Percentiles rank a stretch among this genome's conserved stretches.
Evolutionary conservation across 2,113 vertebrate species (phyloP).

Genomic region (Numida meleagris): DNA sequence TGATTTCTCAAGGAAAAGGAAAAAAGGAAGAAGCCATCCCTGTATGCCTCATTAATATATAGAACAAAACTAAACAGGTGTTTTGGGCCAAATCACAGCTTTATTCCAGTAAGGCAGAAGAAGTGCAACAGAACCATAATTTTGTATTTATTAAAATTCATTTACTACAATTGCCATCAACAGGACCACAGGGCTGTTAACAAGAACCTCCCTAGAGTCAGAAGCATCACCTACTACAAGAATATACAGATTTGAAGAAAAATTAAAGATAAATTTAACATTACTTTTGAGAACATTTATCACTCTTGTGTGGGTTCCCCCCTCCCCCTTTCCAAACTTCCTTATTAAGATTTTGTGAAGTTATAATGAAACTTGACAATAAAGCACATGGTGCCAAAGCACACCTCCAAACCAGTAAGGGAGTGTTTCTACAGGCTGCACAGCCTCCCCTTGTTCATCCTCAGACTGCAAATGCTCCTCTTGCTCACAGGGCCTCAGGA

Average conservation of each 20-base stretch:
- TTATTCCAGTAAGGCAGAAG: background rate
- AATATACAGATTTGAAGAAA: slow-evolving; percentile 29
- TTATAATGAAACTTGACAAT: slow-evolving; percentile 66
- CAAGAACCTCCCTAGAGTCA: slow-evolving; percentile 38
- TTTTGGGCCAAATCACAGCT: slow-evolving; percentile 20
- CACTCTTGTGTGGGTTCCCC: background rate
- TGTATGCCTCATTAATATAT: slow-evolving; percentile 1
- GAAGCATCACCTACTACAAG: slow-evolving; percentile 21
- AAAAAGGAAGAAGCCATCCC: background rate
- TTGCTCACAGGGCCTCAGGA: background rate
- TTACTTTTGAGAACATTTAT: slow-evolving; percentile 47
- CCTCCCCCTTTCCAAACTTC: background rate
- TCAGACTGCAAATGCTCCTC: background rate
- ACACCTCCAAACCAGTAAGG: slow-evolving; percentile 1
- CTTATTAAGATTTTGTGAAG: slow-evolving; percentile 34
- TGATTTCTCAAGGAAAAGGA: slow-evolving; percentile 28
- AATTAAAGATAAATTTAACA: slow-evolving; percentile 52
- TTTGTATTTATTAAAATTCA: slow-evolving; percentile 46
- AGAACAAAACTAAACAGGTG: background rate
- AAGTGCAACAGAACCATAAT: slow-evolving; percentile 18
- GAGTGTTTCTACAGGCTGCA: background rate
- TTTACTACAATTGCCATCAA: slow-evolving; percentile 46
- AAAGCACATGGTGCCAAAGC: background rate
- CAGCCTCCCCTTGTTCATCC: background rate
- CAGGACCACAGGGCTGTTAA: slow-evolving; percentile 22